Percentiles rank a stretch among this genome's conserved stretches.
phyloP scores from a whole-genome alignment of 2,113 vertebrate species.

The Thalassarche chlororhynchos region DNA sequence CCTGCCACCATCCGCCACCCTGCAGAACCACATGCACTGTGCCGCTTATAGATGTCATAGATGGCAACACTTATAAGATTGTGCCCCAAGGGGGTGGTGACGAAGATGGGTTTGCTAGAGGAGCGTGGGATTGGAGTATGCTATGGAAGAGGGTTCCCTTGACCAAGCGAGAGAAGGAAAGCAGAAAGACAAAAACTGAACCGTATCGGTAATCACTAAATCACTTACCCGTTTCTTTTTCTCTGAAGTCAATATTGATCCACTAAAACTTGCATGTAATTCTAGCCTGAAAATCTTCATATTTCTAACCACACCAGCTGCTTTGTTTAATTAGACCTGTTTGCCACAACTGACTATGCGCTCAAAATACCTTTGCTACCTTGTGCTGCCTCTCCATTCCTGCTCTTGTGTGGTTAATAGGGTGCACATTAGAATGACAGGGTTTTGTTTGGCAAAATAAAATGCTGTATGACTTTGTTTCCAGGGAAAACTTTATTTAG shows the following conservation, averaged over 20 bases:
- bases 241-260: constrained; percentile 56
- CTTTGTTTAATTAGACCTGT: neutral
- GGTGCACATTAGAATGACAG: neutral
- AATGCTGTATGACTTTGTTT: neutral
- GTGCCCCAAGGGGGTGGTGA: constrained; percentile 95
- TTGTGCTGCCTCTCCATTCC: neutral
- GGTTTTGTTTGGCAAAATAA: neutral
- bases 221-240: constrained; percentile 70
- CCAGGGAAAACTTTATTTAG: neutral
- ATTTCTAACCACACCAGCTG: neutral
- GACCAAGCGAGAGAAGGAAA: constrained; percentile 87
- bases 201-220: constrained; percentile 97
- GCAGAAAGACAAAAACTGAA: constrained; percentile 93
- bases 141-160: constrained; percentile 98
- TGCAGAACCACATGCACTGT: constrained; percentile 96
- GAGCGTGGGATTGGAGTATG: constrained; percentile 99
- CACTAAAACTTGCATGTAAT: constrained; percentile 66
- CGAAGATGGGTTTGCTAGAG: constrained; percentile 94
- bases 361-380: neutral
- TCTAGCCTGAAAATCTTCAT: neutral
- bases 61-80: constrained; percentile 88
- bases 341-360: neutral
- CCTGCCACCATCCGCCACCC: constrained; percentile 57
- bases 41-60: constrained; percentile 97
- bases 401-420: neutral